A percentile compares a stretch with the other conserved stretches of the same genome.
phyloP scores from a whole-genome alignment of 2,888 invertebrate genomes.

The Aphodius sticticus region DNA sequence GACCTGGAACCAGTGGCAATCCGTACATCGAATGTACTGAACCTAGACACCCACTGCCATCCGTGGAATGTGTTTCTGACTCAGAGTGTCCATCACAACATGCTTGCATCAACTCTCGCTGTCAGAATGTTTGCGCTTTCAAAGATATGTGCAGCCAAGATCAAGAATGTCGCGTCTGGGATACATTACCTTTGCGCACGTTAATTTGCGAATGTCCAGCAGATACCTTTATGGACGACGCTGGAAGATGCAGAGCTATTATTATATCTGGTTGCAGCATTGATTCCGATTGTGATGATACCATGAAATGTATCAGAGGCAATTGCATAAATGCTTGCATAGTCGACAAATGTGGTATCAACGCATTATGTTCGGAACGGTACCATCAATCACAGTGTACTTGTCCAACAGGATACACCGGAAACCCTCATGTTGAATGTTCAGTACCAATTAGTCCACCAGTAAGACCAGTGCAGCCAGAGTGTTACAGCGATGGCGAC shows the following conservation, averaged over 20 bases:
- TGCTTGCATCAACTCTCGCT: conserved; percentile 80
- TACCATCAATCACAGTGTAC: conserved; percentile 81
- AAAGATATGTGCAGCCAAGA: conserved; percentile 78
- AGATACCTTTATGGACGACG: conserved; percentile 77
- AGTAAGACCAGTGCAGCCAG: conserved; percentile 61
- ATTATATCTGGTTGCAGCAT: conserved; percentile 69
- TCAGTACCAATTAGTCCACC: conserved; percentile 55
- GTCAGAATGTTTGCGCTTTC: conserved; percentile 79
- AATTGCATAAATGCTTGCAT: conserved; percentile 82
- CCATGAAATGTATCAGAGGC: conserved; percentile 76
- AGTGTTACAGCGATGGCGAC: conserved; percentile 82
- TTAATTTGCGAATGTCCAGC: conserved; percentile 88
- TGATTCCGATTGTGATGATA: conserved; percentile 78
- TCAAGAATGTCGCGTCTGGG: conserved; percentile 81
- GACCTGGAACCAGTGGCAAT: conserved; percentile 79
- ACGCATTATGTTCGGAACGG: conserved; percentile 80
- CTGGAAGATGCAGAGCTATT: conserved; percentile 72
- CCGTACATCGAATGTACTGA: conserved; percentile 74
- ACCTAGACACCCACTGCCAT: conserved; percentile 50
- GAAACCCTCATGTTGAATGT: conserved; percentile 83
- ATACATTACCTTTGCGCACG: conserved; percentile 81
- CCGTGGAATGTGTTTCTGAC: conserved; percentile 76
- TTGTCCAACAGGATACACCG: conserved; percentile 80
- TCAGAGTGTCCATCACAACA: conserved; percentile 77
- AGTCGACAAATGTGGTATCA: conserved; percentile 80